Evolutionary conservation across 1,140 invertebrate species (phyloP).

Genomic region (Drosophila orosa): DNA sequence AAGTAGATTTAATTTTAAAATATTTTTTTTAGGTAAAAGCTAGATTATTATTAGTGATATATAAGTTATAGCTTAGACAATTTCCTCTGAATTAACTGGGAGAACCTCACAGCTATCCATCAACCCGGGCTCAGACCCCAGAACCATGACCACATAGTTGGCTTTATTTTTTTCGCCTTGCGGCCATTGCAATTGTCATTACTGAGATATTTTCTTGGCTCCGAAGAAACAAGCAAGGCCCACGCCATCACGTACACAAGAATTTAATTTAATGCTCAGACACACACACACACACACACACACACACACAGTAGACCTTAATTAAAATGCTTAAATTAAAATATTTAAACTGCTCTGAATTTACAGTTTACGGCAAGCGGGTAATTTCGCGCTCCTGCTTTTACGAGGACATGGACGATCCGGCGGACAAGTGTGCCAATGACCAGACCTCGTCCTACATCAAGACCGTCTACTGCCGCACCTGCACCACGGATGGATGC

Average conservation of each 20-base stretch:
- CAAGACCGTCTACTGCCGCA: conserved; percentile 82
- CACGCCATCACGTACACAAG: conserved; percentile 54
- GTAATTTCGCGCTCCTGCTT: conserved; percentile 83
- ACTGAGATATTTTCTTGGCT: conserved; percentile 49
- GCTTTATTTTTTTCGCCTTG: conserved; percentile 14
- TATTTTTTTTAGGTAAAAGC: not conserved
- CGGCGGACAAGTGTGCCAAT: conserved; percentile 78
- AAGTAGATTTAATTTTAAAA: not conserved
- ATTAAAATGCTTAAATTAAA: conserved; percentile 57
- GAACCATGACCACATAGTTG: conserved; percentile 39
- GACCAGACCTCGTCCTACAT: conserved; percentile 83
- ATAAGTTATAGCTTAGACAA: not conserved
- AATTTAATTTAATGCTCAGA: conserved; percentile 47
- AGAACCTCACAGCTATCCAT: conserved; percentile 1
- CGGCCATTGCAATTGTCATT: conserved; percentile 68
- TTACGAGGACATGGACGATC: conserved; percentile 81
- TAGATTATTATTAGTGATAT: not conserved
- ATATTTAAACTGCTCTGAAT: conserved; percentile 39
- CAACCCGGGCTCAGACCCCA: conserved; percentile 36
- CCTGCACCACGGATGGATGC: conserved; percentile 82
- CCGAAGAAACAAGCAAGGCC: conserved; percentile 40
- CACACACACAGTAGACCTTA: conserved; percentile 31
- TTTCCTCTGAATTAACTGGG: not conserved
- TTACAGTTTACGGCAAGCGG: conserved; percentile 82
- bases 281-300: conserved; percentile 13